Base-by-base conservation (phyloP, 64 coral and sea anemone species). In the Exaiptasia diaphana region DNA sequence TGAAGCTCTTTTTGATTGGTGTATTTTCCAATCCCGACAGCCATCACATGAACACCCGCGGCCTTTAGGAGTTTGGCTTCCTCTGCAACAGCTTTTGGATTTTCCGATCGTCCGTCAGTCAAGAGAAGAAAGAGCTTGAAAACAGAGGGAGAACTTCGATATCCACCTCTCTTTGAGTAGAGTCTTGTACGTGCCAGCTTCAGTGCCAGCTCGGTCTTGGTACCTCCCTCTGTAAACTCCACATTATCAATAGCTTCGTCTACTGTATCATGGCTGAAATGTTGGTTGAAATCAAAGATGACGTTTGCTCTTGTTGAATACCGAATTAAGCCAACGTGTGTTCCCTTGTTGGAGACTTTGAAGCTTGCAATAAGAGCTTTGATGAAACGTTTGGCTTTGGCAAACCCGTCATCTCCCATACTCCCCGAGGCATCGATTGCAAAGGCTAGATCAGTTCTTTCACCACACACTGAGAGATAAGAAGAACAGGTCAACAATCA, bases 351-450 rank as follows among this genome's bases (percentile, higher is more conserved):
- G 21, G 77, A 74, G 14, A 87, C 20, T 20, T 69, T 74, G 77
- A 93, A 93, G n/a, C 74, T 45, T 2, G 53, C 36, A 13, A 65
- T 15, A 3, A 93, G 72, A 9, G 53, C 49, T 39, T 81, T 87
- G 7, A 93, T 31, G 24, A 93, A 93, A 0, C 75, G 46, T 26
- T 93, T 93, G 38, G 83, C 71, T 49, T 30, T 80, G 31, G 36
- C 22, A 50, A 87, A 93, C 7, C 77, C 83, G 38, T 44, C 5
- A 26, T 2, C 1, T 46, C 41, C 40, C 11, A 87, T 78, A 32
- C 90, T 93, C 0, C 42, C 61, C 7, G 90, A 93, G 21, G 75
- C 71, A 25, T 93, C 90, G 7, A 93, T 74, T 14, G 67, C 49
- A 42, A 93, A 87, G 17, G 42, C 83, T 8, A 93, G 46, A 44